phyloP scores from a whole-genome alignment of 2,888 invertebrate species.

The Dryocosmus kuriphilus region DNA sequence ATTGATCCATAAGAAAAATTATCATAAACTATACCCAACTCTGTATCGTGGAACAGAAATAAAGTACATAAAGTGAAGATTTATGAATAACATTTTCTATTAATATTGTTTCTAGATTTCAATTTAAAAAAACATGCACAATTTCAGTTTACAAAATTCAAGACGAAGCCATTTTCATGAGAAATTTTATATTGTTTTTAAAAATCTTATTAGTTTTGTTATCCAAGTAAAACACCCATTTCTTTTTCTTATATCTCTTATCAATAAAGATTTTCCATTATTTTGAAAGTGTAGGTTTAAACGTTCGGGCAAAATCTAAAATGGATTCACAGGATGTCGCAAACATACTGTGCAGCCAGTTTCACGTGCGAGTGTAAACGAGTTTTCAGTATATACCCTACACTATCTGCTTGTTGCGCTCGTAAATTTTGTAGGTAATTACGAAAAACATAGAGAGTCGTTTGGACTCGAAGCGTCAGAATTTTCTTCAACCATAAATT shows the following conservation, averaged over 20 bases:
- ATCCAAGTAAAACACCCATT: no score
- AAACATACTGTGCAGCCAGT: constrained; percentile 2
- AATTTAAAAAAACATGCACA: no score
- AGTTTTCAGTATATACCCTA: not conserved
- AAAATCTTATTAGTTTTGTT: no score
- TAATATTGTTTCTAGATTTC: no score
- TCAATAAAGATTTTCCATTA: not conserved
- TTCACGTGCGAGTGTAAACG: not conserved
- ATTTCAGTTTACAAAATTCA: no score
- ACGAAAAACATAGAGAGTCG: not conserved
- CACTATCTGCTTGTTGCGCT: not conserved
- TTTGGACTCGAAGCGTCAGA: not conserved
- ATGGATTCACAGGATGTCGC: constrained; percentile 16
- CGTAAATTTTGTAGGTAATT: not conserved
- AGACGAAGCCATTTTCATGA: no score
- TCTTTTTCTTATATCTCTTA: not conserved
- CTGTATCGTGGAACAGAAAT: not conserved
- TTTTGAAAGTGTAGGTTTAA: constrained; percentile 26
- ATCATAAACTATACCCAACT: constrained; percentile 14
- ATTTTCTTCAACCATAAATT: not conserved
- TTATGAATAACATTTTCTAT: not conserved
- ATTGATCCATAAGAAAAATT: constrained; percentile 23
- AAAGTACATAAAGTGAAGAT: not conserved
- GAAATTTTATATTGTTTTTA: no score
- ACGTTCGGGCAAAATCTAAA: constrained; percentile 16